phyloP scores from a whole-genome alignment of 2,888 invertebrate genomes.

The Leucoptera coffeella region DNA sequence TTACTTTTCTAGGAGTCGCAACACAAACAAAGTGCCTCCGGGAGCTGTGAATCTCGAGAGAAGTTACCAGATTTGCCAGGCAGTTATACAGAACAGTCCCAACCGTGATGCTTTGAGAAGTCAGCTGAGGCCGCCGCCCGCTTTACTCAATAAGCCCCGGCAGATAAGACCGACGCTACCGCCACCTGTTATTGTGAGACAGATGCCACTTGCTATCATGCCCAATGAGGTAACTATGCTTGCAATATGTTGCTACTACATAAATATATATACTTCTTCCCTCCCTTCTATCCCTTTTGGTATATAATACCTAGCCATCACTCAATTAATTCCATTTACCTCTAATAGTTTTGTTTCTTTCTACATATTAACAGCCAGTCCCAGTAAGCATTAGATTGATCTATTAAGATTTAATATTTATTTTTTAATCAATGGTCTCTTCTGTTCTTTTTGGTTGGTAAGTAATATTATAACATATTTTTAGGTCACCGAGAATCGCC shows the following conservation, averaged over 20 bases:
- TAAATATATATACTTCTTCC: too few species aligned
- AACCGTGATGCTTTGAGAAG: conserved; percentile 82
- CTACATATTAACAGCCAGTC: too few species aligned
- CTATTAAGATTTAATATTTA: too few species aligned
- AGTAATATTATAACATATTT: too few species aligned
- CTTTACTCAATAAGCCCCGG: conserved; percentile 53
- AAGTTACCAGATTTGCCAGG: conserved; percentile 91
- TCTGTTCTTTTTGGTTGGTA: too few species aligned
- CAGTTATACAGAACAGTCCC: conserved; percentile 90
- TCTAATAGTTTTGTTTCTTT: too few species aligned
- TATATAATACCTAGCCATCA: too few species aligned
- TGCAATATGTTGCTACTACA: too few species aligned
- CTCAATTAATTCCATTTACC: too few species aligned
- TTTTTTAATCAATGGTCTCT: too few species aligned
- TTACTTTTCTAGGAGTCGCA: conserved; percentile 41
- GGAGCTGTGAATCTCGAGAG: conserved; percentile 89
- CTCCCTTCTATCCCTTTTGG: too few species aligned
- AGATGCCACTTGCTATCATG: conserved; percentile 58
- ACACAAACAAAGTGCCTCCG: conserved; percentile 73
- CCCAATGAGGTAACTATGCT: conserved; percentile 18
- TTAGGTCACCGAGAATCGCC: conserved; percentile 56
- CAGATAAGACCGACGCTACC: conserved; percentile 22
- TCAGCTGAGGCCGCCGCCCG: conserved; percentile 81
- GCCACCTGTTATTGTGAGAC: conserved; percentile 47
- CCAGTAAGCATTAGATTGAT: too few species aligned